A percentile compares a stretch with the other conserved stretches of the same genome.
These are phyloP conservation scores for Caenorhabditis briggsae DNA, from an alignment of 1,140 invertebrate genomes.

Conservation along the genomic window DNA sequence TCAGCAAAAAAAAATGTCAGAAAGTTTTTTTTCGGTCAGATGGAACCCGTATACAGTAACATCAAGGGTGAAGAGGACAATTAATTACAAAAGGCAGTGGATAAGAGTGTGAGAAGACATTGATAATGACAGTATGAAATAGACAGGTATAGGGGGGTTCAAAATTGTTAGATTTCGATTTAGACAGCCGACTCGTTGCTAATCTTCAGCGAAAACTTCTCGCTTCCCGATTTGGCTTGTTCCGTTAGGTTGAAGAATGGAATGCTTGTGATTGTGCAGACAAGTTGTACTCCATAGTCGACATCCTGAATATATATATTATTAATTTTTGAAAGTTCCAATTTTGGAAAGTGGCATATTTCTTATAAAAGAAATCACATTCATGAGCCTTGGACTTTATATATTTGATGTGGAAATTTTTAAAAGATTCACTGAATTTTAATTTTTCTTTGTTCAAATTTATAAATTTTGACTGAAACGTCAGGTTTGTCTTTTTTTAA, in stretches of 20 bases:
- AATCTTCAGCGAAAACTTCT: slow-evolving; percentile 60
- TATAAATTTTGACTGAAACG: too few relatives aligned
- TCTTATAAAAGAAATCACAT: too few relatives aligned
- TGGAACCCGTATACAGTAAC: slow-evolving; percentile 42
- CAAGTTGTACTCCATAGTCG: slow-evolving; percentile 83
- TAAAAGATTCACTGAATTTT: too few relatives aligned
- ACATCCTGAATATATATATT: too few relatives aligned
- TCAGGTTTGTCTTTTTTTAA: too few relatives aligned
- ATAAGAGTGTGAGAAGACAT: background rate
- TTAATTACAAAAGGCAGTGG: slow-evolving; percentile 7
- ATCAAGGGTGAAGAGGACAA: background rate
- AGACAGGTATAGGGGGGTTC: background rate
- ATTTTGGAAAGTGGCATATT: too few relatives aligned
- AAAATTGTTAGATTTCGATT: background rate
- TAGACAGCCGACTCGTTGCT: slow-evolving; percentile 61
- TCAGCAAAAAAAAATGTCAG: slow-evolving; percentile 21
- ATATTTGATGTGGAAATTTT: too few relatives aligned
- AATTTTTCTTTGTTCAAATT: too few relatives aligned
- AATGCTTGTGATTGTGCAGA: slow-evolving; percentile 87
- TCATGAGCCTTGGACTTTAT: too few relatives aligned
- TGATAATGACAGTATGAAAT: slow-evolving; percentile 13
- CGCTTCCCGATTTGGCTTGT: slow-evolving; percentile 82
- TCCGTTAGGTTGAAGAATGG: slow-evolving; percentile 94
- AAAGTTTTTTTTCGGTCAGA: slow-evolving; percentile 19
- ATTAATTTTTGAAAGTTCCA: too few relatives aligned